Conservation (phyloP, 2,888 invertebrate species). For the Apamea crenata region DNA sequence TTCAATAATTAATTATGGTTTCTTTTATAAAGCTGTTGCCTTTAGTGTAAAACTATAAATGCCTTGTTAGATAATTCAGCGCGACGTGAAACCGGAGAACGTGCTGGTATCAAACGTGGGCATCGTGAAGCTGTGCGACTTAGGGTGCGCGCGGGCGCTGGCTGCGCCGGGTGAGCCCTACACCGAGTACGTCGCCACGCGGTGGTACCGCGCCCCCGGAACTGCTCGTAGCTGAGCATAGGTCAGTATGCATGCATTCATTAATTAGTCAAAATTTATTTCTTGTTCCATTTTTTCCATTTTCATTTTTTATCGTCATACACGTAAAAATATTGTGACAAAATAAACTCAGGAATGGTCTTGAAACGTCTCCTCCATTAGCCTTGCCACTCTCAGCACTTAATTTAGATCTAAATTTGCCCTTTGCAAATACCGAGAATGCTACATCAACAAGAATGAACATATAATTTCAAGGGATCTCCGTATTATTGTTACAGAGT, state of each 20-base stretch:
- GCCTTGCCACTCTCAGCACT: neutral
- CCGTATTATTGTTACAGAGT: neutral
- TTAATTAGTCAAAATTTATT: neutral
- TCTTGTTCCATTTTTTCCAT: neutral
- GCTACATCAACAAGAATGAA: neutral
- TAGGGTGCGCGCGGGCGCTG: constrained; percentile 95
- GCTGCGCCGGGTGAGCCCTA: constrained; percentile 94
- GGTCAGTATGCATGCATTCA: constrained; percentile 85
- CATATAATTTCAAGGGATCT: neutral
- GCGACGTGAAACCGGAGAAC: constrained; percentile 97
- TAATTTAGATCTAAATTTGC: neutral
- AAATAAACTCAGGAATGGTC: neutral
- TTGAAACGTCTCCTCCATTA: neutral
- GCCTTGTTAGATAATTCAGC: constrained; percentile 93
- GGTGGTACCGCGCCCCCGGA: constrained; percentile 98
- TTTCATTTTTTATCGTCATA: neutral
- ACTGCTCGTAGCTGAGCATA: constrained; percentile 94
- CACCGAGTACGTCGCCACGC: constrained; percentile 97
- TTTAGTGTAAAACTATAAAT: neutral
- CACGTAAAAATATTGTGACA: neutral
- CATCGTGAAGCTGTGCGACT: constrained; percentile 96
- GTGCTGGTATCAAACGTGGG: constrained; percentile 95
- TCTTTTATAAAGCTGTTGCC: neutral
- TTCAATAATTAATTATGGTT: neutral
- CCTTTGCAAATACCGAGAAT: neutral